Conservation (phyloP, 2,888 invertebrate species). For the Drosophila birchii region DNA sequence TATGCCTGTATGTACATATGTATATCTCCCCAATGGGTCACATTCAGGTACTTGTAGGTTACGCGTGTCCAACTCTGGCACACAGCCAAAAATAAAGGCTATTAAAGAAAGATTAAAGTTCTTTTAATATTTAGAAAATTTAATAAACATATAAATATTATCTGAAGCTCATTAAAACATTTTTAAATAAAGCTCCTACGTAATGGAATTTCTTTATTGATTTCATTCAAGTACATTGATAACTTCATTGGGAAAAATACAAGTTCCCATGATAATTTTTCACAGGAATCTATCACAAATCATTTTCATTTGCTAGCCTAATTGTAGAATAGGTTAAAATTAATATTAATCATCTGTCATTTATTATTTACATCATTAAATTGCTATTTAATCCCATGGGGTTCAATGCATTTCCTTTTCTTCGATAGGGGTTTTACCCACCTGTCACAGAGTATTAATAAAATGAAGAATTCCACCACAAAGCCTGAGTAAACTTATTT, state of each 20-base stretch:
- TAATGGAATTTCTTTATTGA: not conserved
- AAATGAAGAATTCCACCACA: not conserved
- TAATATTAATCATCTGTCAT: not conserved
- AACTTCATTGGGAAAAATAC: not conserved
- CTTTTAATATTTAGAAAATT: too few species aligned
- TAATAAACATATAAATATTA: not conserved
- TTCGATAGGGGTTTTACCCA: not conserved
- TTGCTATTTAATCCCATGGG: not conserved
- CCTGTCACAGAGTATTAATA: not conserved
- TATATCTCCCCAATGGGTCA: constrained; percentile 7
- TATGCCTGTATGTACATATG: not conserved
- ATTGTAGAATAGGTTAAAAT: too few species aligned
- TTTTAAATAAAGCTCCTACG: not conserved
- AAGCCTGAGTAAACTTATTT: constrained; percentile 5
- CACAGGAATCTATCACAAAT: too few species aligned
- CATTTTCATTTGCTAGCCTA: too few species aligned
- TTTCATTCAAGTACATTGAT: not conserved
- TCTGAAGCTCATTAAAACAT: not conserved
- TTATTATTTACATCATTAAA: constrained; percentile 2
- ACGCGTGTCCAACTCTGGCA: constrained; percentile 1
- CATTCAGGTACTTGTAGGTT: constrained; percentile 9
- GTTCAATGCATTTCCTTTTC: not conserved
- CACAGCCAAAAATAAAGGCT: not conserved
- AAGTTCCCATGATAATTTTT: not conserved
- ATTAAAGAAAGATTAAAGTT: not conserved